Conservation (phyloP, 2,797 vertebrate species). For the Trachurus trachurus region DNA sequence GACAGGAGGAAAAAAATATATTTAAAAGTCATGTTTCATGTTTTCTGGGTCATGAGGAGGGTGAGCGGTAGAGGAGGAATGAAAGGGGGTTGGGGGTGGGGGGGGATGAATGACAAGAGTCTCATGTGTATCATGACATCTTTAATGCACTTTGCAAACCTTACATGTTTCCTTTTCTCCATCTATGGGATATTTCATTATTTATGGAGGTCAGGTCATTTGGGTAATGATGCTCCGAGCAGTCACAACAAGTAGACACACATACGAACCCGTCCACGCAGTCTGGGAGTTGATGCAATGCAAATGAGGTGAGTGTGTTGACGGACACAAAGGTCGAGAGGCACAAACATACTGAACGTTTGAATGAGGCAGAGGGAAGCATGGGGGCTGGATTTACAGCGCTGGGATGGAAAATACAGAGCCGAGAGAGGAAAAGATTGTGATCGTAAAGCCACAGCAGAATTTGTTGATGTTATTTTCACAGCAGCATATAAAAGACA, state of each 20-base stretch:
- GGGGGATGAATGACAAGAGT: background rate
- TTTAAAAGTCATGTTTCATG: background rate
- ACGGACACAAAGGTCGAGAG: conserved; percentile 24
- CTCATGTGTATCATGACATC: conserved; percentile 20
- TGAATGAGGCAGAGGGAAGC: conserved; percentile 11
- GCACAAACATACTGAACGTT: background rate
- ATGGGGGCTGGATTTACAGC: conserved; percentile 5
- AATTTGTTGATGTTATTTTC: conserved; percentile 46
- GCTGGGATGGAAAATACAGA: conserved; percentile 10
- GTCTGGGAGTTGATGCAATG: conserved; percentile 4
- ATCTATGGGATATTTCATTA: conserved; percentile 24
- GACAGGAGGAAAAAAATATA: background rate
- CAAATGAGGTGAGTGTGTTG: conserved; percentile 33
- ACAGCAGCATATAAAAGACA: conserved; percentile 43
- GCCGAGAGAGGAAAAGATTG: conserved; percentile 16
- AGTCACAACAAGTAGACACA: conserved; percentile 9
- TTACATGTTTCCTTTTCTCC: background rate
- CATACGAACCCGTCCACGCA: conserved; percentile 17
- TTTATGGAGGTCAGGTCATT: conserved; percentile 46
- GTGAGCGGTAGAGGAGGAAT: background rate
- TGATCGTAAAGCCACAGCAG: conserved; percentile 31
- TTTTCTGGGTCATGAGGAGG: conserved; percentile 12
- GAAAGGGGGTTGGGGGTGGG: background rate
- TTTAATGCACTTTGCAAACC: conserved; percentile 35
- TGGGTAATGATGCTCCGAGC: conserved; percentile 27